A percentile compares a stretch with the other conserved stretches of the same genome.
These are phyloP conservation scores for Marasmarcha lunaedactyla DNA, from an alignment of 2,888 invertebrate species.

Conservation along the genomic window DNA sequence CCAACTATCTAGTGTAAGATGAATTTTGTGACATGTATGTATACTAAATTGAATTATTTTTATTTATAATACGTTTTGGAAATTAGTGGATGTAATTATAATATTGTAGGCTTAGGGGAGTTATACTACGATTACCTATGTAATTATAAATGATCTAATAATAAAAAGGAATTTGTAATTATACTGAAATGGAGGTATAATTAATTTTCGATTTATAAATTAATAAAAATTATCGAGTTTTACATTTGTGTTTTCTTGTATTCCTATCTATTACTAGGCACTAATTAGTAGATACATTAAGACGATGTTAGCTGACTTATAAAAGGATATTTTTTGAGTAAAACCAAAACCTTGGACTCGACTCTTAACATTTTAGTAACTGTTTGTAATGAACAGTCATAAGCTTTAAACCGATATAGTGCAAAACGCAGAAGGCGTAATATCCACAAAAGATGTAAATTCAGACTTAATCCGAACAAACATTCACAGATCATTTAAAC, in stretches of 20 bases:
- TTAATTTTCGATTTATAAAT: conserved; percentile 68
- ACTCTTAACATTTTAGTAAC: too few species aligned
- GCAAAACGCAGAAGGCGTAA: too few species aligned
- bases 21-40: conserved; percentile 29
- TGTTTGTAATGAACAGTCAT: too few species aligned
- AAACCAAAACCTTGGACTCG: too few species aligned
- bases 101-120: conserved; percentile 49
- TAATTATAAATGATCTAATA: conserved; percentile 55
- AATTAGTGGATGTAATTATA: conserved; percentile 51
- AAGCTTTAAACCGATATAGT: too few species aligned
- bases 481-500: too few species aligned
- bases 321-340: too few species aligned
- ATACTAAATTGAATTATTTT: conserved; percentile 32
- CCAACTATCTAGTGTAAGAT: conserved; percentile 20
- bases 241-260: conserved; percentile 18
- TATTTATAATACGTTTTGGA: conserved; percentile 50
- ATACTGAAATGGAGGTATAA: conserved; percentile 58
- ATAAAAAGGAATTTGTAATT: conserved; percentile 66
- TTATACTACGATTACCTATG: conserved; percentile 38
- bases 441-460: too few species aligned
- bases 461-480: too few species aligned
- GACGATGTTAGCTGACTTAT: too few species aligned
- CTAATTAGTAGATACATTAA: too few species aligned
- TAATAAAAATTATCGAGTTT: conserved; percentile 69
- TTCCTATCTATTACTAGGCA: too few species aligned